These are phyloP conservation scores for Caerostris darwini DNA, from an alignment of 1,140 invertebrate species.

Conservation along the genomic window DNA sequence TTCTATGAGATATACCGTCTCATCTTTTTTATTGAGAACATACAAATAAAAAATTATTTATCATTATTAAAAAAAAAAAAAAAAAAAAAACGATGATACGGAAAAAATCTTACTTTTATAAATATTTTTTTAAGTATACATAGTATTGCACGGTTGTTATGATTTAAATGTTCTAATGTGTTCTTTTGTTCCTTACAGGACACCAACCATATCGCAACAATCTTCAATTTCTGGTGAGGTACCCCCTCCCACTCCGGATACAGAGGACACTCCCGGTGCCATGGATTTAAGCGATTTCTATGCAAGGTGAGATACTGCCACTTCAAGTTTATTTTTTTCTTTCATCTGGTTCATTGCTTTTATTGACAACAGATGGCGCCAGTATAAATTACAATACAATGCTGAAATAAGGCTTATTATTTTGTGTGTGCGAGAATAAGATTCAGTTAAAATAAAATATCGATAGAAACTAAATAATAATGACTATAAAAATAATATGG, in stretches of 20 bases:
- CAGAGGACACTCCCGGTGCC: constrained; percentile 27
- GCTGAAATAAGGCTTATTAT: no score
- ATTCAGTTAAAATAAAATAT: no score
- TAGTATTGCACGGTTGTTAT: background rate
- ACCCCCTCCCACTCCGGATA: constrained; percentile 57
- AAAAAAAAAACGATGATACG: no score
- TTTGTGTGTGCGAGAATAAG: no score
- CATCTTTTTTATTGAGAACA: no score
- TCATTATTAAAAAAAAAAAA: no score
- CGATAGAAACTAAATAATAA: no score
- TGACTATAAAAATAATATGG: no score
- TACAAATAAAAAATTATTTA: no score
- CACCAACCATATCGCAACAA: constrained; percentile 52
- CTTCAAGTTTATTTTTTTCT: background rate
- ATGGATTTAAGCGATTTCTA: constrained; percentile 44
- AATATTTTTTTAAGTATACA: background rate
- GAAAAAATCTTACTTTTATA: no score
- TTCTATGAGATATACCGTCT: no score
- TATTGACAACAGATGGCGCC: constrained; percentile 61
- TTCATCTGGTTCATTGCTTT: background rate
- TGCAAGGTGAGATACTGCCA: constrained; percentile 1
- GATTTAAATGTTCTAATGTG: background rate
- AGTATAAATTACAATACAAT: background rate
- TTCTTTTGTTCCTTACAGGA: constrained; percentile 26
- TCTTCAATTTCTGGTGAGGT: constrained; percentile 58